phyloP scores from a whole-genome alignment of 2,888 invertebrate genomes.

The Glaucopsyche alexis region DNA sequence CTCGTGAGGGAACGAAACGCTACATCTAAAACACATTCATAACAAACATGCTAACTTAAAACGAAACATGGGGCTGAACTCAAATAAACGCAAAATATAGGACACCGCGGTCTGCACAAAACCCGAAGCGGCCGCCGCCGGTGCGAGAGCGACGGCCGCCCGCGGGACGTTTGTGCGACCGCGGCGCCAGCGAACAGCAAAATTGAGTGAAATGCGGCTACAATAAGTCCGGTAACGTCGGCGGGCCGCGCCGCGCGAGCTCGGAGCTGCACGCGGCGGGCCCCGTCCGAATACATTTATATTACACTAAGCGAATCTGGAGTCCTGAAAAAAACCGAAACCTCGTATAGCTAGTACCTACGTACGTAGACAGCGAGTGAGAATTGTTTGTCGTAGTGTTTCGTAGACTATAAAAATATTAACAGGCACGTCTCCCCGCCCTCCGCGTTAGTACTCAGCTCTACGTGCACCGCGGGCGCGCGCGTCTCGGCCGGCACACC shows the following conservation, averaged over 20 bases:
- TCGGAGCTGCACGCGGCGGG: not conserved
- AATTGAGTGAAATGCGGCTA: conserved; percentile 26
- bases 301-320: conserved; percentile 40
- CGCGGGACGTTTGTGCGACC: not conserved
- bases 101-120: not conserved
- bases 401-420: conserved; percentile 37
- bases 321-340: conserved; percentile 46
- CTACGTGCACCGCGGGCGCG: conserved; percentile 56
- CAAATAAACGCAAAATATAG: conserved; percentile 27
- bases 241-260: not conserved
- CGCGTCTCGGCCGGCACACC: not conserved
- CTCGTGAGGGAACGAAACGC: conserved; percentile 50
- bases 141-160: not conserved
- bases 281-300: conserved; percentile 39
- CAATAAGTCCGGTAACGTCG: conserved; percentile 21
- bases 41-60: conserved; percentile 38
- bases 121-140: not conserved
- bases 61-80: conserved; percentile 39
- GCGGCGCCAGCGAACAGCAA: conserved; percentile 30
- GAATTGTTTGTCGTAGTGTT: conserved; percentile 14
- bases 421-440: conserved; percentile 71
- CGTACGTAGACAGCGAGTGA: conserved; percentile 22
- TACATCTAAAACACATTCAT: conserved; percentile 39
- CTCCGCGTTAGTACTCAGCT: conserved; percentile 60
- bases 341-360: conserved; percentile 37